These are phyloP conservation scores for Osmerus eperlanus DNA, from an alignment of 2,113 vertebrate species.

Conservation along the genomic window DNA sequence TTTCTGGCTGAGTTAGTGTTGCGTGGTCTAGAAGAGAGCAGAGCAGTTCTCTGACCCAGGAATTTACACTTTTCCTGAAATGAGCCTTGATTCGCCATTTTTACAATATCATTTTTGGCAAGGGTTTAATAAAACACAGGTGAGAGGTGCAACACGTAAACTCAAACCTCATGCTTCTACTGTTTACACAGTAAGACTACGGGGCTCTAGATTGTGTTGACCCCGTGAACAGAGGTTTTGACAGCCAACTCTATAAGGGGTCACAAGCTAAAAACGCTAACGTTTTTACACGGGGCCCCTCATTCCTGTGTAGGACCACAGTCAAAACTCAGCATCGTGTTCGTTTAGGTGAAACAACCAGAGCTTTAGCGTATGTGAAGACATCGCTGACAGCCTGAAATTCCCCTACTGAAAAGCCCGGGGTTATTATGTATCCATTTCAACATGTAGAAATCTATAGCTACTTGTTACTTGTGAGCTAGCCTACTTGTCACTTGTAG, in stretches of 20 bases:
- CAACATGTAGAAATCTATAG: too few species aligned
- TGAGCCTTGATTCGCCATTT: slow-evolving; percentile 22
- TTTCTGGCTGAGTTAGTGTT: slow-evolving; percentile 35
- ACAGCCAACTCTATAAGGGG: slow-evolving; percentile 30
- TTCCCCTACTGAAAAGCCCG: background rate
- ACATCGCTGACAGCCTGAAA: background rate
- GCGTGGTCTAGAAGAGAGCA: slow-evolving; percentile 25
- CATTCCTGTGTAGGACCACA: slow-evolving; percentile 20
- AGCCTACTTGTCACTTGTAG: too few species aligned
- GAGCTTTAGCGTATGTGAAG: background rate
- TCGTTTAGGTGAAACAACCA: background rate
- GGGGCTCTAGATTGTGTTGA: slow-evolving; percentile 35
- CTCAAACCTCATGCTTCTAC: slow-evolving; percentile 35
- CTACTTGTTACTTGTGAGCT: too few species aligned
- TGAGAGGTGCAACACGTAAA: slow-evolving; percentile 52
- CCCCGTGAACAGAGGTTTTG: slow-evolving; percentile 16
- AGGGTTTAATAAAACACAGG: slow-evolving; percentile 54
- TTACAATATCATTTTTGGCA: slow-evolving; percentile 54
- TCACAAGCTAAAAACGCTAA: slow-evolving; percentile 14
- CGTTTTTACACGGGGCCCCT: background rate
- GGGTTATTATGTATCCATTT: too few species aligned
- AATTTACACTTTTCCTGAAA: slow-evolving; percentile 14
- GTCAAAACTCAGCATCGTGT: background rate
- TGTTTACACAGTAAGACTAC: slow-evolving; percentile 55
- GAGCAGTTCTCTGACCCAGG: slow-evolving; percentile 39